These are phyloP conservation scores for Strix uralensis DNA, from an alignment of 2,113 vertebrate species.

Conservation along the genomic window DNA sequence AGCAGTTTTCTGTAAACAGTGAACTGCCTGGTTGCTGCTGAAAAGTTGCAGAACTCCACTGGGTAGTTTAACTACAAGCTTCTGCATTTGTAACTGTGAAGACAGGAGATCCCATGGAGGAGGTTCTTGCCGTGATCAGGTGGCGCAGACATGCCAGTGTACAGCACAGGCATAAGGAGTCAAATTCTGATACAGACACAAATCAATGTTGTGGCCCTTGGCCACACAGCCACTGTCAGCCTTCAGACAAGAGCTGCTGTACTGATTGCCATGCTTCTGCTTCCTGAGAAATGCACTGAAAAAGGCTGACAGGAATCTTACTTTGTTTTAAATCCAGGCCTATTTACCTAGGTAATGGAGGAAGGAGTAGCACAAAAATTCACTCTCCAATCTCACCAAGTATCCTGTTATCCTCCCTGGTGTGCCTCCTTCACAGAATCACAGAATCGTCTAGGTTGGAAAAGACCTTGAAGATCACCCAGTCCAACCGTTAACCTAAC, in stretches of 20 bases:
- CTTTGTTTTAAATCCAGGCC: not conserved
- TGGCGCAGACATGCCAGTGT: no score
- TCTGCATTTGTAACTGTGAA: not conserved
- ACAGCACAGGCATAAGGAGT: not conserved
- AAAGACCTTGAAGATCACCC: no score
- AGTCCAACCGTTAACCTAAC: no score
- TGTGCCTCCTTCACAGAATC: not conserved
- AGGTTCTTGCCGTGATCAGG: not conserved
- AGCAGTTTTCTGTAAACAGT: not conserved
- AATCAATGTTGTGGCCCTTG: accelerated
- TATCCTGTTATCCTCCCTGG: not conserved
- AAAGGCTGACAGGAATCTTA: not conserved
- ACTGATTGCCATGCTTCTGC: not conserved
- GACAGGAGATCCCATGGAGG: not conserved
- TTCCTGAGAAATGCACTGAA: not conserved
- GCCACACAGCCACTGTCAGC: not conserved
- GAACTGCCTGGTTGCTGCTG: not conserved
- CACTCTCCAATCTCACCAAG: not conserved
- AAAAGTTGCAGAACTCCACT: not conserved
- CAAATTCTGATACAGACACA: not conserved
- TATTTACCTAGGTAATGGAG: not conserved
- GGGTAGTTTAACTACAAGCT: not conserved
- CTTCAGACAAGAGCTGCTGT: not conserved
- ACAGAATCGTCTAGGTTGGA: no score
- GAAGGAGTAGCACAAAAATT: not conserved